A percentile compares a stretch with the other conserved stretches of the same genome.
Conservation (phyloP, 2,797 vertebrate species). For the Enteromius radiatus region DNA sequence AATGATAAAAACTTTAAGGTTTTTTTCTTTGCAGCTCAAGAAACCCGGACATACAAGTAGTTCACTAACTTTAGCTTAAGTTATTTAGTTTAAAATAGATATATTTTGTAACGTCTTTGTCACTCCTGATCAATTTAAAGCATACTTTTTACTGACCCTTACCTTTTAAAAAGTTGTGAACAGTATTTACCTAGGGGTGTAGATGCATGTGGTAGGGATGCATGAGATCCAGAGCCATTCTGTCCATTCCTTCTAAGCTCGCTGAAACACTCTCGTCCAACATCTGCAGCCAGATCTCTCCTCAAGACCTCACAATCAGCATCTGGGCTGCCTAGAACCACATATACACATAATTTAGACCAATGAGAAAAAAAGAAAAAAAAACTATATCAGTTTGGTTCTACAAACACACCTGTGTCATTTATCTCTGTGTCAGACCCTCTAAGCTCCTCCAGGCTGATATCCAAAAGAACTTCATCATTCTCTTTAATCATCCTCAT, state of each 20-base stretch:
- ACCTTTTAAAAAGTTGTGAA: not conserved
- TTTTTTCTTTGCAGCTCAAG: no score
- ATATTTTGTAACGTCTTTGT: not conserved
- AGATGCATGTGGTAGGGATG: conserved; percentile 58
- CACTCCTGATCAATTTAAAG: not conserved
- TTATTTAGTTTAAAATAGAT: not conserved
- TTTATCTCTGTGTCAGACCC: conserved; percentile 76
- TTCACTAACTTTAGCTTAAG: not conserved
- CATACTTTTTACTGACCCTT: not conserved
- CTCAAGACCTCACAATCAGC: conserved; percentile 81
- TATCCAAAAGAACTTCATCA: conserved; percentile 67
- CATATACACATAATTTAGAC: not conserved
- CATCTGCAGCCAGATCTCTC: conserved; percentile 69
- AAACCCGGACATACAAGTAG: no score
- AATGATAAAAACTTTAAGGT: no score
- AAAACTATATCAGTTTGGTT: not conserved
- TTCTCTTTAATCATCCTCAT: conserved; percentile 83
- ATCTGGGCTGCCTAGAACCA: conserved; percentile 44
- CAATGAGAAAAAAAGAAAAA: conserved; percentile 17
- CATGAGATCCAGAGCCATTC: conserved; percentile 54
- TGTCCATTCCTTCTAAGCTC: conserved; percentile 62
- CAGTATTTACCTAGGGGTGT: conserved; percentile 6
- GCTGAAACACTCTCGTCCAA: conserved; percentile 52
- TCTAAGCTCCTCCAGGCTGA: conserved; percentile 80
- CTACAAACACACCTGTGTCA: conserved; percentile 50